Percentiles rank a stretch among this genome's conserved stretches.
These are phyloP conservation scores for Puffinus mauretanicus DNA, from an alignment of 2,113 vertebrate species.

Conservation along the genomic window DNA sequence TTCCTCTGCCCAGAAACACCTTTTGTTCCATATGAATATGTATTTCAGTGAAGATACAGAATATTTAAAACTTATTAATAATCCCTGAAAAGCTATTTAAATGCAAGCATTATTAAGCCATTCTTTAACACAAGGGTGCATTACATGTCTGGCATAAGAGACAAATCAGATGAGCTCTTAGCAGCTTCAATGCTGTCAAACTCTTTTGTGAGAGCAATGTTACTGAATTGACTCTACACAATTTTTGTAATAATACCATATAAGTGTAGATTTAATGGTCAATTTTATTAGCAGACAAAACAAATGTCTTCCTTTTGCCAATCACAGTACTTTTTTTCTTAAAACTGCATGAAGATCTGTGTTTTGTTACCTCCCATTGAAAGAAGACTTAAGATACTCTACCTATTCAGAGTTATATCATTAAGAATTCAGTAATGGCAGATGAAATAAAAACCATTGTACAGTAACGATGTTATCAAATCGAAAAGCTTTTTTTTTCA, in stretches of 20 bases:
- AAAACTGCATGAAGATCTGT: not conserved
- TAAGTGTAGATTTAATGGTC: conserved; percentile 41
- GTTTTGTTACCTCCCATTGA: not conserved
- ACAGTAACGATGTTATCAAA: conserved; percentile 1
- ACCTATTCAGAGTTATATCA: conserved; percentile 33
- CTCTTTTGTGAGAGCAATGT: conserved; percentile 13
- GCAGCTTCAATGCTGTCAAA: not conserved
- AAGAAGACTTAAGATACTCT: conserved; percentile 2
- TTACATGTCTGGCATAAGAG: not conserved
- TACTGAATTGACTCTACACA: conserved; percentile 19
- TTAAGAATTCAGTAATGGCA: conserved; percentile 35
- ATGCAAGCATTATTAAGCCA: not conserved
- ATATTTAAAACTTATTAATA: conserved; percentile 36
- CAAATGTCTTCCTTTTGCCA: conserved; percentile 29
- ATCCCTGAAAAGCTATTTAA: conserved; percentile 14
- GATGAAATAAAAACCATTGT: conserved; percentile 15
- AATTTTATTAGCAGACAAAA: conserved; percentile 48
- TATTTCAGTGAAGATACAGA: not conserved
- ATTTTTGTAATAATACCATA: conserved; percentile 28
- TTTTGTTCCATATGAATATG: conserved; percentile 1
- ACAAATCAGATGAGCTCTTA: not conserved
- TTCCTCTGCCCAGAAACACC: not conserved
- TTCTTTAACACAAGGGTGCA: not conserved
- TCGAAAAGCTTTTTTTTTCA: not conserved
- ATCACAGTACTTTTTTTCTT: not conserved